Evolutionary conservation across 92 coral and sea anemone genomes (phyloP).

Genomic region (Epizoanthus scotinus): DNA sequence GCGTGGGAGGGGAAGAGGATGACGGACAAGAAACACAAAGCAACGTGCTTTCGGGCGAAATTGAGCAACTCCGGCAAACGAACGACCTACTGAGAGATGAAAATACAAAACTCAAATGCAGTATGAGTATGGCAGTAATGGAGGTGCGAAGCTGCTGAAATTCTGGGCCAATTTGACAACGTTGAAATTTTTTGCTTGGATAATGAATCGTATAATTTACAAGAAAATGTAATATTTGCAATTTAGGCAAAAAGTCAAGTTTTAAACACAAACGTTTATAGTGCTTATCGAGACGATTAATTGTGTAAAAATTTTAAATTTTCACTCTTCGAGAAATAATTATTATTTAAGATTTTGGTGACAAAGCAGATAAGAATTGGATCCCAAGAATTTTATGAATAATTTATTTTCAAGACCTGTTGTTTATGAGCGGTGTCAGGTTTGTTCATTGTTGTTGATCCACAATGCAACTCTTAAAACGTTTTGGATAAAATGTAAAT

Average conservation of each 20-base stretch:
- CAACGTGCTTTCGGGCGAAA: conserved; percentile 51
- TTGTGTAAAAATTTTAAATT: too few species aligned
- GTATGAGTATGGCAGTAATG: conserved; percentile 25
- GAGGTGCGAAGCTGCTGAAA: conserved; percentile 40
- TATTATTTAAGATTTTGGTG: not conserved
- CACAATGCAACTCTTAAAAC: not conserved
- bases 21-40: conserved; percentile 13
- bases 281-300: too few species aligned
- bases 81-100: conserved; percentile 74
- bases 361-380: conserved; percentile 16
- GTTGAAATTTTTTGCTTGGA: not conserved
- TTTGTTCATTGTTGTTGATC: not conserved
- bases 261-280: too few species aligned
- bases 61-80: conserved; percentile 69
- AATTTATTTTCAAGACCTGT: not conserved
- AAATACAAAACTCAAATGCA: conserved; percentile 71
- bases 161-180: not conserved
- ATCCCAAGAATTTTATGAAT: too few species aligned
- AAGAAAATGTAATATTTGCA: not conserved
- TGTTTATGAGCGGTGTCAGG: not conserved
- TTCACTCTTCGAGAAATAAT: not conserved
- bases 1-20: not conserved
- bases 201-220: too few species aligned
- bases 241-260: too few species aligned
- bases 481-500: not conserved